Evolutionary conservation across 2,888 invertebrate genomes (phyloP), one percentile per base, ranked within the genome.

Genomic region (Pterostichus madidus): DNA sequence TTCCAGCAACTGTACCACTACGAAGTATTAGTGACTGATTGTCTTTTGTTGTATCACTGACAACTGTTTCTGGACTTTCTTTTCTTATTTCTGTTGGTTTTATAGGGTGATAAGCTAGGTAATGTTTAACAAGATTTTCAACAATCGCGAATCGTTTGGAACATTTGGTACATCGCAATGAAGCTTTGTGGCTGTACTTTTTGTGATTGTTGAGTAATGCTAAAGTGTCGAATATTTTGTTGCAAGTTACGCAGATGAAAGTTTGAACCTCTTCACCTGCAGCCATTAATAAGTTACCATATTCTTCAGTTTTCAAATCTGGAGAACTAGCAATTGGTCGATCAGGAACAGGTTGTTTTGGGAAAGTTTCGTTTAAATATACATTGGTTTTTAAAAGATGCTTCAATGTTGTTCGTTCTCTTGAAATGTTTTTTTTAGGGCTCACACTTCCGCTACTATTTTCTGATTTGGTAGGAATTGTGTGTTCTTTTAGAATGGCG

Each of bases 191-290:
- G n/a, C 13, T 52, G 24, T 11, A 53, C 32, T 64, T 61, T 53
- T 83, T 76, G 31, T 83, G 83, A 10, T 11, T 15, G 2, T 61
- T 77, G 6, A 83, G 35, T 24, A 24, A 15, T 7, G 0, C 4
- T 35, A 24, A 15, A 44, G 64, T 64, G 64, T 83, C 83, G 17
- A 83, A 83, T 5, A 83, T 31, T 68, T 83, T 46, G 32, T 83
- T 83, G 68, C 83, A 83, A 7, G 83, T 83, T 68, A 77, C 77
- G 68, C 83, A 83, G 35, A 83, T 77, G 35, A 49, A 83, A 6
- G 83, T 61, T 52, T 61, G 31, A 4, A 75, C 75, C 31, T 56
- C 32, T 39, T 68, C 46, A 4, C 46, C 75, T 5, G 17, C 24
- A 0, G 73, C n/a, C 6, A 81, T 11, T 13, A 81, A 15, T 61